Percentiles rank a stretch among this genome's conserved stretches.
phyloP scores from a whole-genome alignment of 2,888 invertebrate species.

The Cantharis lateralis region DNA sequence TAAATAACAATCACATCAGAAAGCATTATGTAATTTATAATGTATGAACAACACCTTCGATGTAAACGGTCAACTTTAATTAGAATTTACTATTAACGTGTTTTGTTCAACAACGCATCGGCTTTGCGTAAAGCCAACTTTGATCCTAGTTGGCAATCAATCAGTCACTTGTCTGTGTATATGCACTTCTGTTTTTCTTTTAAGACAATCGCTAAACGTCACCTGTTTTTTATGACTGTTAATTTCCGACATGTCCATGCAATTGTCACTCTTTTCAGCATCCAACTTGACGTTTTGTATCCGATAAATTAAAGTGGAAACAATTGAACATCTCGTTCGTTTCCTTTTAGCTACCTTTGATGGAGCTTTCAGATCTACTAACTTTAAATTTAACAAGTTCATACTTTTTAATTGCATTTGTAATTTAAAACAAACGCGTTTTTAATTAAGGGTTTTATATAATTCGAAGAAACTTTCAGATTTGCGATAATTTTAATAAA shows the following conservation, averaged over 20 bases:
- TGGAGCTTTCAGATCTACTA: slow-evolving; percentile 1
- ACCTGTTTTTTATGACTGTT: slow-evolving; percentile 47
- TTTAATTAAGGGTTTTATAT: not conserved
- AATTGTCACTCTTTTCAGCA: slow-evolving; percentile 46
- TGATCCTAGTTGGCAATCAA: slow-evolving; percentile 39
- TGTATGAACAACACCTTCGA: slow-evolving; percentile 52
- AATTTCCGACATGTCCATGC: slow-evolving; percentile 49
- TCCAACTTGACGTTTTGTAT: slow-evolving; percentile 9
- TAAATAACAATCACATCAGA: slow-evolving; percentile 36
- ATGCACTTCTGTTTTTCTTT: slow-evolving; percentile 37
- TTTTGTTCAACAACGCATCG: slow-evolving; percentile 47
- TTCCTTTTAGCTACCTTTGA: slow-evolving; percentile 11
- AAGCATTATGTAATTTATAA: slow-evolving; percentile 47
- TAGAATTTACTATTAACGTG: slow-evolving; percentile 53
- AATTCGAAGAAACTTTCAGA: not conserved
- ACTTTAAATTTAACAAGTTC: slow-evolving; percentile 3
- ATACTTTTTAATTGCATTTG: slow-evolving; percentile 16
- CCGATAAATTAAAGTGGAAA: slow-evolving; percentile 25
- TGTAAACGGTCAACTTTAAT: slow-evolving; percentile 52
- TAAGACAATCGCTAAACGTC: slow-evolving; percentile 48
- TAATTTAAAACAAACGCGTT: not conserved
- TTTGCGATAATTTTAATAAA: not conserved
- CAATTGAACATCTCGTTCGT: slow-evolving; percentile 18
- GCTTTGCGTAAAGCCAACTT: slow-evolving; percentile 31
- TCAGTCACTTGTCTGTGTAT: slow-evolving; percentile 46